A percentile compares a stretch with the other conserved stretches of the same genome.
Evolutionary conservation across 2,888 invertebrate species (phyloP).

Genomic region (Ligdia adustata): DNA sequence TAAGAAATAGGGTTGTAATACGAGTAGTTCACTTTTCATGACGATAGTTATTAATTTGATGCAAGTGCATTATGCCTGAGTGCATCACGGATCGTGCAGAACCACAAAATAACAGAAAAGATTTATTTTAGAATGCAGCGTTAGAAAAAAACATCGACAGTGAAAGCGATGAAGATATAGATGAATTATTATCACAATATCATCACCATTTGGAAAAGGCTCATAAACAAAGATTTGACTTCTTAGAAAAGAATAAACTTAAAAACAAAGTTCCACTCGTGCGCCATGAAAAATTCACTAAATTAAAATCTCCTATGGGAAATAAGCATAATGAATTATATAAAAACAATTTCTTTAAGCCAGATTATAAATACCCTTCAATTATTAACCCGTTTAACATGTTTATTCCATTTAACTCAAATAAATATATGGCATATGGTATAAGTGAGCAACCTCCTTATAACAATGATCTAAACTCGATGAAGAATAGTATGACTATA

Average conservation of each 20-base stretch:
- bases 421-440: slow-evolving; percentile 44
- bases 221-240: slow-evolving; percentile 63
- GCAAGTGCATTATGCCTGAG: no score
- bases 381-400: slow-evolving; percentile 54
- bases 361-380: slow-evolving; percentile 42
- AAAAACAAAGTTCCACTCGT: slow-evolving; percentile 71
- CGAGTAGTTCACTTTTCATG: no score
- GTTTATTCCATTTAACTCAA: slow-evolving; percentile 53
- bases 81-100: no score
- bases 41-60: no score
- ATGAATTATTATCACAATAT: slow-evolving; percentile 70
- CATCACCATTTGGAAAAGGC: slow-evolving; percentile 72
- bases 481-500: slow-evolving; percentile 42
- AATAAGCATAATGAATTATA: slow-evolving; percentile 48
- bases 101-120: no score
- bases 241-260: slow-evolving; percentile 58
- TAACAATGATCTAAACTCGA: slow-evolving; percentile 33
- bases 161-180: slow-evolving; percentile 68
- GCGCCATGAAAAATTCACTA: slow-evolving; percentile 59
- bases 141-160: slow-evolving; percentile 57
- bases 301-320: slow-evolving; percentile 38
- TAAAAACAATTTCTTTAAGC: slow-evolving; percentile 46
- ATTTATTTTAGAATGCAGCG: slow-evolving; percentile 54
- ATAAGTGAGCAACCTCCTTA: slow-evolving; percentile 38
- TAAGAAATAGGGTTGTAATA: no score